Conservation (phyloP, 2,113 vertebrate genomes). For the Porphyrio hochstetteri region DNA sequence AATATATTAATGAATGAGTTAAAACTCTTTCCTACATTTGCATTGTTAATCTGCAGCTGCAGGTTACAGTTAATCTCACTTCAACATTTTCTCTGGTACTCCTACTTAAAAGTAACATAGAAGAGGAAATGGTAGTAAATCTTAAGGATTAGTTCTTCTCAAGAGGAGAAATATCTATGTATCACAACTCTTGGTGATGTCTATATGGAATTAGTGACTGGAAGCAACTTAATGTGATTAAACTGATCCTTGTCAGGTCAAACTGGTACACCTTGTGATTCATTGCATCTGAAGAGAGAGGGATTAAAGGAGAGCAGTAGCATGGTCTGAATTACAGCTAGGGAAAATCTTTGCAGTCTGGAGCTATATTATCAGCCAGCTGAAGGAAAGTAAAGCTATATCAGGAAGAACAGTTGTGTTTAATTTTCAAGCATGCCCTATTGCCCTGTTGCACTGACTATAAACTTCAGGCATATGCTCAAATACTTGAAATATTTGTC, state of each 20-base stretch:
- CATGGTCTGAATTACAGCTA: not conserved
- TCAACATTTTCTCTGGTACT: not conserved
- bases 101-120: not conserved
- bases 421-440: not conserved
- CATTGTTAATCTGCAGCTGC: not conserved
- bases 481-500: not conserved
- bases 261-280: not conserved
- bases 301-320: not conserved
- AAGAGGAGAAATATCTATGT: not conserved
- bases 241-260: not conserved
- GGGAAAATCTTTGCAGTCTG: not conserved
- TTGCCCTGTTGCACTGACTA: not conserved
- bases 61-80: not conserved
- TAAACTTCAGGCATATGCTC: not conserved
- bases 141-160: not conserved
- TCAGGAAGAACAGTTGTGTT: not conserved
- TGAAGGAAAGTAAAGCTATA: not conserved
- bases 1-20: not conserved
- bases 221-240: not conserved
- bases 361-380: not conserved
- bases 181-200: not conserved
- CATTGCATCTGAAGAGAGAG: not conserved
- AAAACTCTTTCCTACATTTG: not conserved
- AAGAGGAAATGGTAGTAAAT: not conserved
- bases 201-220: not conserved